Evolutionary conservation across 1,140 invertebrate species (phyloP), one percentile per base, ranked within the genome.

Genomic region (Drosophila mauritiana): DNA sequence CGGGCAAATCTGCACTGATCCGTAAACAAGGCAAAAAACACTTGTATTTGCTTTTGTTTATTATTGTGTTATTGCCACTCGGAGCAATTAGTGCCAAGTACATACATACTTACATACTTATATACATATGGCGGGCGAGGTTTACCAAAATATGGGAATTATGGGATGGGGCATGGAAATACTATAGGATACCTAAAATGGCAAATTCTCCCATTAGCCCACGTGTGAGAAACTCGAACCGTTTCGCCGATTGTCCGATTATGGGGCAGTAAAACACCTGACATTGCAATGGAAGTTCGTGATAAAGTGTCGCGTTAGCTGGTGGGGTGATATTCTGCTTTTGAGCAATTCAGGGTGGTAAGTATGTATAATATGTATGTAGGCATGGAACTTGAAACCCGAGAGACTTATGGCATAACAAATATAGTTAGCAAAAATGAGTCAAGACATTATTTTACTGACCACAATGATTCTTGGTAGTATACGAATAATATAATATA

Each of bases 71-170:
- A 22, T 62, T 65, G 58, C 31, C 27, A 31, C 59, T 40, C 34
- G 34, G 43, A 49, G 59, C 63, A 65, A 67, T 67, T 67, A 67
- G 63, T 49, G 39, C 39, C 27, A 63, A 59, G 37, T 64, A 15
- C 40, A 63, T 22, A 45, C 17, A 22, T 22, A 22, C 17, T 1
- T 17, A 17, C 17, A 17, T 17, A 17, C 17, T 1, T 17, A 17
- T 17, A 1, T 17, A 17, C 17, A 17, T 17, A 17, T 17, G 17
- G 17, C 17, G 17, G 27, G 34, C 36, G 49, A 40, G 34, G 34
- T 27, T 4, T 39, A 39, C 34, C 34, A 20, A 56, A 56, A 39
- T 39, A 17, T 51, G 2, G 20, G 3, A 48, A 59, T 25, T 34
- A 36, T 0, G 25, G 25, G 3, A 42, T 15, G 27, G 54, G 25